A percentile compares a stretch with the other conserved stretches of the same genome.
Evolutionary conservation across 2,113 vertebrate genomes (phyloP).

Genomic region (Nasalis larvatus): DNA sequence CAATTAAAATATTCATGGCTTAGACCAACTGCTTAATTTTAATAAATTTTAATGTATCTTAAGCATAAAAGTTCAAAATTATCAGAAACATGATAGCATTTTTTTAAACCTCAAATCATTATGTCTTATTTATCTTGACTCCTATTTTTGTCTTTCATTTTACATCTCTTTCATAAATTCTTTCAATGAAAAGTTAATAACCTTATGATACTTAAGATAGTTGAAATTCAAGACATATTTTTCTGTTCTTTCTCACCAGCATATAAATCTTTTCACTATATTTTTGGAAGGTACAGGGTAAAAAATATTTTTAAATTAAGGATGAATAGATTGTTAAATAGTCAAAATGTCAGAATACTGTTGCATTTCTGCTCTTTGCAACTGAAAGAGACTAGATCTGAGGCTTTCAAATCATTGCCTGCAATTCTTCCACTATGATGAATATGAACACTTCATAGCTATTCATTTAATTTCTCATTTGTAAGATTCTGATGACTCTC

Average conservation of each 20-base stretch:
- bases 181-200: constrained; percentile 27
- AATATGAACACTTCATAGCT: neutral
- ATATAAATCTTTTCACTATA: neutral
- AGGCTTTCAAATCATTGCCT: neutral
- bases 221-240: constrained; percentile 8
- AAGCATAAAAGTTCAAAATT: neutral
- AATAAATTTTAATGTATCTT: neutral
- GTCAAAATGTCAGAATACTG: neutral
- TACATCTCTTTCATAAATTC: neutral
- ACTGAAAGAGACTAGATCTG: neutral
- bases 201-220: neutral
- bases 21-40: neutral
- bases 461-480: neutral
- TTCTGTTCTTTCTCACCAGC: neutral
- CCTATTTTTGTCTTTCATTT: neutral
- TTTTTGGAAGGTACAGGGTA: neutral
- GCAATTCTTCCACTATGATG: neutral
- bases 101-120: neutral
- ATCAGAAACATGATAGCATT: neutral
- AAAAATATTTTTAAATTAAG: constrained; percentile 40
- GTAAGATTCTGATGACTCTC: neutral
- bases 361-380: neutral
- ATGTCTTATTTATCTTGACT: neutral
- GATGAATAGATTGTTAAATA: neutral
- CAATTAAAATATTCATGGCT: neutral